Evolutionary conservation across 1,140 invertebrate genomes (phyloP), one percentile per base, ranked within the genome.

Genomic region (Cotesia chilonis): DNA sequence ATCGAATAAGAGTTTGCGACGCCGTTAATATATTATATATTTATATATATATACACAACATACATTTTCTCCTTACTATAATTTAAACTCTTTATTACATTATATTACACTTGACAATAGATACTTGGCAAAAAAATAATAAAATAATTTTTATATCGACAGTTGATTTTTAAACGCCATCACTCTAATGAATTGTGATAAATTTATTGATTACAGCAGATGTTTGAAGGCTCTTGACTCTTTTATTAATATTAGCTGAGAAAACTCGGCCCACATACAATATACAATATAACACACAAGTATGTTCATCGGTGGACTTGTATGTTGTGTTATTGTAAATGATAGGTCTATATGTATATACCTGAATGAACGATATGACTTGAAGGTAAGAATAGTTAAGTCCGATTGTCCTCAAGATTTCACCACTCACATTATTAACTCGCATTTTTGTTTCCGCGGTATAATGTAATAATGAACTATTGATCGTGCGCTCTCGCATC

Each of bases 401-500:
- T 35, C 54, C 66, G 41, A 73, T 73, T 73, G 71, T 73, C 71
- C 38, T 73, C 66, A 59, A 51, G 71, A 73, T 73, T 68, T 68
- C 71, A 68, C 66, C 70, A 47, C 41, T 47, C 41, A 47, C 57
- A 55, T 68, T 52, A 68, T 68, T 63, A 47, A 60, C 28, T 47
- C 17, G 71, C 55, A 52, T 71, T 57, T 71, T 71, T 73, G 66
- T 73, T 73, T 73, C 67, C 71, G 38, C 57, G 7, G 60, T 73
- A 47, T 47, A 47, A 47, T 47, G 10, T 47, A 47, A 47, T 47
- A 73, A 73, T 68, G 71, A 73, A 73, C 71, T 68, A 73, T 73
- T 73, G 71, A 73, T 72, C 70, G 65, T 61, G 51, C 47, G 47
- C 64, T 66, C 36, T 65, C 70, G 57, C 51, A 51, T 35, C 28